phyloP scores from a whole-genome alignment of 2,113 vertebrate genomes.

The Vanacampus margaritifer region DNA sequence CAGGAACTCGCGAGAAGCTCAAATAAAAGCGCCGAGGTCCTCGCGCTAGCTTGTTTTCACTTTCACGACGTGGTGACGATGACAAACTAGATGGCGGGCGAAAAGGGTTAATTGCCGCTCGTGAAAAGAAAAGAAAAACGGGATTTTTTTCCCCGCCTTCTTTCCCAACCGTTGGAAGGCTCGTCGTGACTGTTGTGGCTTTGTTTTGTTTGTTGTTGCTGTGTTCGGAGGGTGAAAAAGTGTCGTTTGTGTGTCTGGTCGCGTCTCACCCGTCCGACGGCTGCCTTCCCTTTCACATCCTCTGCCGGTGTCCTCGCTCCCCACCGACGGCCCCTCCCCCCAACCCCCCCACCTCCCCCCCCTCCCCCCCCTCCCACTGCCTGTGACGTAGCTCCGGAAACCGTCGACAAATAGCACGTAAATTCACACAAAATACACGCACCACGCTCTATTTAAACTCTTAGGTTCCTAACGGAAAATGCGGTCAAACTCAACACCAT shows the following conservation, averaged over 20 bases:
- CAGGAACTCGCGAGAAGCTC: not conserved
- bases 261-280: not conserved
- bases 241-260: not conserved
- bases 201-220: not conserved
- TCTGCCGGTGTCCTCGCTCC: not conserved
- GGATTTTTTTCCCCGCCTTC: not conserved
- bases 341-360: conserved; percentile 27
- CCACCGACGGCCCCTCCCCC: conserved; percentile 20
- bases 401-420: conserved; percentile 21
- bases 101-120: not conserved
- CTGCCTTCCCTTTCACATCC: conserved; percentile 6
- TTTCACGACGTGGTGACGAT: not conserved
- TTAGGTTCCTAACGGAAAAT: not conserved
- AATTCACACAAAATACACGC: not conserved
- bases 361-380: conserved; percentile 36
- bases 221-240: not conserved
- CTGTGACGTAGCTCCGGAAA: conserved; percentile 67
- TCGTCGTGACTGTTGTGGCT: not conserved
- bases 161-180: not conserved
- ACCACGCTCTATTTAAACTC: not conserved
- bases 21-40: not conserved
- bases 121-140: not conserved
- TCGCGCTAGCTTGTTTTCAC: conserved; percentile 16
- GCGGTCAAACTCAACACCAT: too few relatives aligned
- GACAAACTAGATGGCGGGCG: not conserved